Evolutionary conservation across 2,888 invertebrate species (phyloP).

Genomic region (Holacanthella duospinosa): DNA sequence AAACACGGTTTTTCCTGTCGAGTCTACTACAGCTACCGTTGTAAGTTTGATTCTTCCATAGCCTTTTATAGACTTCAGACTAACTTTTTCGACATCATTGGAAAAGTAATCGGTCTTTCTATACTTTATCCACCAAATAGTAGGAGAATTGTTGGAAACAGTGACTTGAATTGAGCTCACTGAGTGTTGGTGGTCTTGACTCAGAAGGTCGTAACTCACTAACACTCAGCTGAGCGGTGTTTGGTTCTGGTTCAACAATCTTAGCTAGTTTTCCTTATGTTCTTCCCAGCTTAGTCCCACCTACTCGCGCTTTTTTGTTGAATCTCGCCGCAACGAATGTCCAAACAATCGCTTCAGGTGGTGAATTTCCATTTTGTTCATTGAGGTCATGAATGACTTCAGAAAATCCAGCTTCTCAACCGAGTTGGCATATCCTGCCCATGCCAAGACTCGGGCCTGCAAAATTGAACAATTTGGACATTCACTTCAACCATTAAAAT

Average conservation of each 20-base stretch:
- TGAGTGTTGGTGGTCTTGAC: no score
- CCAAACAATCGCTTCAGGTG: not conserved
- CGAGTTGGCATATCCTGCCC: not conserved
- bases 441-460: no score
- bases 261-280: not conserved
- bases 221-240: no score
- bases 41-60: not conserved
- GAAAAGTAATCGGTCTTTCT: not conserved
- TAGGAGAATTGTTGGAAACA: no score
- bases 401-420: not conserved
- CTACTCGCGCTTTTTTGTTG: not conserved
- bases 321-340: not conserved
- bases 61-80: not conserved
- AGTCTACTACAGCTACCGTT: not conserved
- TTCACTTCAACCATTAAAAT: no score
- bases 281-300: not conserved
- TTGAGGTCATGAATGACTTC: not conserved
- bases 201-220: not conserved
- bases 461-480: no score
- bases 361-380: not conserved
- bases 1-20: not conserved
- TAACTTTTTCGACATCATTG: not conserved
- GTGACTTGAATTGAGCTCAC: no score
- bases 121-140: not conserved
- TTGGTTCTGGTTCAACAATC: not conserved